A percentile compares a stretch with the other conserved stretches of the same genome.
These are phyloP conservation scores for Saturnia japonica DNA, from an alignment of 2,888 invertebrate species.

Conservation along the genomic window DNA sequence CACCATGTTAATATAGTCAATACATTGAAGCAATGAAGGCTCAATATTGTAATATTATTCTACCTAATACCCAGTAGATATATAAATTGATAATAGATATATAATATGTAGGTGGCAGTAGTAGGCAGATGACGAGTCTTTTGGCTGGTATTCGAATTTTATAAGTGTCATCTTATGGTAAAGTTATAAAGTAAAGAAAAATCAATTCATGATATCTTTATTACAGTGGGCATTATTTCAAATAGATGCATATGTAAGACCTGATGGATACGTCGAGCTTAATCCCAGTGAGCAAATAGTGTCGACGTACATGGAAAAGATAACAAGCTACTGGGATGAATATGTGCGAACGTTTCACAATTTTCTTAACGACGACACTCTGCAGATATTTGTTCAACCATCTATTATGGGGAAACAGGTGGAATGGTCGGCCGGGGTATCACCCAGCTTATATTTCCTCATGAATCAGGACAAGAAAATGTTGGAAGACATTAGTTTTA, in stretches of 20 bases:
- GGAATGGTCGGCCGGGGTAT: constrained; percentile 87
- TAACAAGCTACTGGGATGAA: constrained; percentile 85
- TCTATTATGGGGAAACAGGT: constrained; percentile 92
- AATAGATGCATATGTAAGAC: constrained; percentile 79
- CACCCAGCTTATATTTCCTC: constrained; percentile 87
- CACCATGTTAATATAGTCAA: background rate
- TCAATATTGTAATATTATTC: background rate
- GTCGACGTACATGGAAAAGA: constrained; percentile 80
- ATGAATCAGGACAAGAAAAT: constrained; percentile 85
- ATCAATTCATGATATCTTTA: background rate
- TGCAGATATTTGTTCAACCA: constrained; percentile 90
- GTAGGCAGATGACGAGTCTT: background rate
- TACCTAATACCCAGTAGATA: background rate
- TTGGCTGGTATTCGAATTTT: background rate
- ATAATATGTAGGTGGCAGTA: too few species aligned
- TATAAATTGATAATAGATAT: too few species aligned
- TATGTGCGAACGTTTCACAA: constrained; percentile 86
- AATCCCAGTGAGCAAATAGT: constrained; percentile 85
- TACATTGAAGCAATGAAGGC: too few species aligned
- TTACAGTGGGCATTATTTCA: constrained; percentile 84
- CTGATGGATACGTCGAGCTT: constrained; percentile 65
- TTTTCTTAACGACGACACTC: constrained; percentile 86
- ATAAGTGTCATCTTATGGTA: background rate
- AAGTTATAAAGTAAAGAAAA: too few species aligned
- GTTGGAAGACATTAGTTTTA: constrained; percentile 76